Conservation (phyloP, 2,888 invertebrate species). For the Pachliopta kotzebuea region DNA sequence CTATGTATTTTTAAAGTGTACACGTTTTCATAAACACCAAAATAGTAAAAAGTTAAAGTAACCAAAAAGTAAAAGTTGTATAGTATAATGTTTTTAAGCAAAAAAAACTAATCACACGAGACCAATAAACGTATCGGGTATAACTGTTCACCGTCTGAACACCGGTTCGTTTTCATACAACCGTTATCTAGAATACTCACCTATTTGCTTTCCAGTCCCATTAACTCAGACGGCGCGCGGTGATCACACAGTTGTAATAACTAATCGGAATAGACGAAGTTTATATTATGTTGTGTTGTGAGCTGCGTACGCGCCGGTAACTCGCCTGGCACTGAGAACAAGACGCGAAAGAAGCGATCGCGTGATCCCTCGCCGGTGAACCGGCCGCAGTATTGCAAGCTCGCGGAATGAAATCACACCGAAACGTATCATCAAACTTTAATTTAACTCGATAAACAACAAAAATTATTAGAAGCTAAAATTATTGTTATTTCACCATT, state of each 20-base stretch:
- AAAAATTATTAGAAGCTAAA: neutral
- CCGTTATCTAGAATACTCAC: slow-evolving; percentile 55
- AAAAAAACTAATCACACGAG: slow-evolving; percentile 29
- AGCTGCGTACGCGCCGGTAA: slow-evolving; percentile 45
- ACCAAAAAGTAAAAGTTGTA: no score
- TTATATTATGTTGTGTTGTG: slow-evolving; percentile 34
- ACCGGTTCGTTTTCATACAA: slow-evolving; percentile 46
- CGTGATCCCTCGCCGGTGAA: slow-evolving; percentile 40
- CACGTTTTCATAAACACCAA: neutral
- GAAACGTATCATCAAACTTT: slow-evolving; percentile 35
- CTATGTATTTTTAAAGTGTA: no score
- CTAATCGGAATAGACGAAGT: slow-evolving; percentile 34
- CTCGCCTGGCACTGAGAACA: slow-evolving; percentile 48
- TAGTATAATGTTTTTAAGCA: neutral
- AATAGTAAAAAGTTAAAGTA: no score
- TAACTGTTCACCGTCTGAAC: slow-evolving; percentile 49
- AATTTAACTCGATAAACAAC: neutral
- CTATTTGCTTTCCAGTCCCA: slow-evolving; percentile 47
- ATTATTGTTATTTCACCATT: neutral
- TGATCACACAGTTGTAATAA: slow-evolving; percentile 37
- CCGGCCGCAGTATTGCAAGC: slow-evolving; percentile 49
- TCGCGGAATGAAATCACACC: slow-evolving; percentile 52
- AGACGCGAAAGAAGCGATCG: slow-evolving; percentile 38
- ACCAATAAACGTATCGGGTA: slow-evolving; percentile 37
- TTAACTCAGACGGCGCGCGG: slow-evolving; percentile 44